phyloP scores from a whole-genome alignment of 2,888 invertebrate genomes.

The Microchrysa polita region DNA sequence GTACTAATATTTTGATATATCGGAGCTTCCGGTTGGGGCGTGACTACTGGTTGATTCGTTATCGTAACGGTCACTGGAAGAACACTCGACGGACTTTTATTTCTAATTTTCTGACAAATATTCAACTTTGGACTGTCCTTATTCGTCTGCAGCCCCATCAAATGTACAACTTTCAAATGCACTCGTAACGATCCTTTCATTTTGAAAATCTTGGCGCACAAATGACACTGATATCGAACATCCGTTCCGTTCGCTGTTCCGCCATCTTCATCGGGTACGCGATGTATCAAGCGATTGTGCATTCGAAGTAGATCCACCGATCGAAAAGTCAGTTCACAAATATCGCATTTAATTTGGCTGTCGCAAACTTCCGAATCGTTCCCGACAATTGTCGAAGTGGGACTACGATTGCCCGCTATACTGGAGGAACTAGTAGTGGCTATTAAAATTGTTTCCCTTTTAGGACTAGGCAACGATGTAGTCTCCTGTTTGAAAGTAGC shows the following conservation, averaged over 20 bases:
- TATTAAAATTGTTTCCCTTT: not conserved
- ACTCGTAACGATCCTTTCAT: constrained; percentile 85
- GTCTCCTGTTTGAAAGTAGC: not conserved
- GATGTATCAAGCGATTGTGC: constrained; percentile 78
- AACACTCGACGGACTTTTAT: not conserved
- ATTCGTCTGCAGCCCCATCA: constrained; percentile 55
- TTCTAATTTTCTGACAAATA: constrained; percentile 34
- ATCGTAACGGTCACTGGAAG: not conserved
- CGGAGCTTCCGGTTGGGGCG: too few relatives aligned
- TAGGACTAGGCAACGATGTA: not conserved
- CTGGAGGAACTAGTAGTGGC: not conserved
- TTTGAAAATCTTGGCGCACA: constrained; percentile 82
- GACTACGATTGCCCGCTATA: not conserved
- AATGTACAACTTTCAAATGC: constrained; percentile 82
- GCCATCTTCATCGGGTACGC: constrained; percentile 61
- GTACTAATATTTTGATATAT: not conserved
- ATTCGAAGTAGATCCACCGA: constrained; percentile 76
- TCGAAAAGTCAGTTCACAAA: constrained; percentile 78
- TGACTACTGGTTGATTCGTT: not conserved
- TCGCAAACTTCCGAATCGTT: constrained; percentile 14
- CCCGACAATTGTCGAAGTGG: not conserved
- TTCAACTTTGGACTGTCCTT: constrained; percentile 54
- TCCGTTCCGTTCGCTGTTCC: constrained; percentile 59
- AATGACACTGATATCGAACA: constrained; percentile 72
- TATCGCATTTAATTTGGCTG: constrained; percentile 67